These are phyloP conservation scores for Oligia strigilis DNA, from an alignment of 2,888 invertebrate species.

Conservation along the genomic window DNA sequence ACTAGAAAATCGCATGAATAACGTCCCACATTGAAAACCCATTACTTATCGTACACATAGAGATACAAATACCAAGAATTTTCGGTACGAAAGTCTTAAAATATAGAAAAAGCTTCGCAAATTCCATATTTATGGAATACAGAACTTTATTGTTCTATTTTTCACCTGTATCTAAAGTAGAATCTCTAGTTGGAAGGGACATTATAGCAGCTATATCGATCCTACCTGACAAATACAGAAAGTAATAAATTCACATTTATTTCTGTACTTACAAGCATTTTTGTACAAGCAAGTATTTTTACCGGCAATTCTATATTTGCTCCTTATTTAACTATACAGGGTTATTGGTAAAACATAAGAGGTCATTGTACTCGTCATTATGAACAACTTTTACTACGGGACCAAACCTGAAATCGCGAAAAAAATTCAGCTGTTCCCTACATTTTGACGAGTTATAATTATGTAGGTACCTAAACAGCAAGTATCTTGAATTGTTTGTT, in stretches of 20 bases:
- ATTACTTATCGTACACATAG: neutral
- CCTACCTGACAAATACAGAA: conserved; percentile 13
- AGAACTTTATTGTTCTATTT: conserved; percentile 28
- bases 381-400: too few relatives aligned
- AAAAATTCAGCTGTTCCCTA: too few relatives aligned
- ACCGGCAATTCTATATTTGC: neutral
- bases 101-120: conserved; percentile 1
- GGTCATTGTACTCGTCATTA: too few relatives aligned
- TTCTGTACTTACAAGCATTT: conserved; percentile 14
- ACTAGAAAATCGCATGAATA: neutral
- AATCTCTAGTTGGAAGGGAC: conserved; percentile 11
- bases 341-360: too few relatives aligned
- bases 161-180: conserved; percentile 13
- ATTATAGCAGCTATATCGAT: conserved; percentile 16
- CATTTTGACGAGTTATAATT: too few relatives aligned
- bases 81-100: neutral
- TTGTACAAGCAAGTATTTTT: neutral
- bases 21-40: neutral
- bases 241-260: conserved; percentile 19
- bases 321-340: neutral
- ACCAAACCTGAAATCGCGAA: too few relatives aligned
- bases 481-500: neutral
- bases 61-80: neutral
- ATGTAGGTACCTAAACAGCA: neutral
- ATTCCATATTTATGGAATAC: neutral